Conservation (phyloP, 2,797 vertebrate species). For the Zenarchopterus dispar region DNA sequence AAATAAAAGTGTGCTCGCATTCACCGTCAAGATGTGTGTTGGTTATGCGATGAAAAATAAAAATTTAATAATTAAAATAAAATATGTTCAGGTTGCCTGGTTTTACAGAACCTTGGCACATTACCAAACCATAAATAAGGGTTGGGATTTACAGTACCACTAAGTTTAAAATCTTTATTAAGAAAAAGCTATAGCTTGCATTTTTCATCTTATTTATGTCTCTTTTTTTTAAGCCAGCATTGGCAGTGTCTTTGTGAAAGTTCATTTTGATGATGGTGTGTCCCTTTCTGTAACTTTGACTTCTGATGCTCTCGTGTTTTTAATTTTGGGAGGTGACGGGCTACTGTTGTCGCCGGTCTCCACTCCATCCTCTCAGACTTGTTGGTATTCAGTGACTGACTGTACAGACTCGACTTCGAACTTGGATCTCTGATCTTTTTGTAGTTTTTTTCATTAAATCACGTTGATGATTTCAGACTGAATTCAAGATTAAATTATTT, state of each 20-base stretch:
- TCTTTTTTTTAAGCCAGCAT: slow-evolving; percentile 3
- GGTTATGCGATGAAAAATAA: neutral
- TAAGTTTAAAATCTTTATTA: slow-evolving; percentile 13
- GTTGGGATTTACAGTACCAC: neutral
- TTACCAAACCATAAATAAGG: neutral
- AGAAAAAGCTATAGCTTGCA: neutral
- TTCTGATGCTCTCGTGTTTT: slow-evolving; percentile 15
- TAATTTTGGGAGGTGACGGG: slow-evolving; percentile 33
- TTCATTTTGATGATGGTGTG: slow-evolving; percentile 23
- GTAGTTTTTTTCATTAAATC: too few relatives aligned
- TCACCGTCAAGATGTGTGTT: neutral
- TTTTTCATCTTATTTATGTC: slow-evolving; percentile 13
- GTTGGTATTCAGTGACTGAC: slow-evolving; percentile 1
- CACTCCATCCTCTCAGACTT: slow-evolving; percentile 33
- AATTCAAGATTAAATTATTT: too few relatives aligned
- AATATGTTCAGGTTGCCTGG: neutral
- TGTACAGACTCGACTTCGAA: too few relatives aligned
- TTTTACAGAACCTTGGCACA: neutral
- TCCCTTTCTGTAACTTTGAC: slow-evolving; percentile 26
- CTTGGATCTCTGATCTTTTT: too few relatives aligned
- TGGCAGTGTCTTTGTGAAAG: slow-evolving; percentile 8
- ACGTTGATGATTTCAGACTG: too few relatives aligned
- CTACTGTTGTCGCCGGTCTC: slow-evolving; percentile 39
- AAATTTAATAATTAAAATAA: neutral
- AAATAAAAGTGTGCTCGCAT: neutral